Evolutionary conservation across 2,888 invertebrate species (phyloP).

Genomic region (Suillia variegata): DNA sequence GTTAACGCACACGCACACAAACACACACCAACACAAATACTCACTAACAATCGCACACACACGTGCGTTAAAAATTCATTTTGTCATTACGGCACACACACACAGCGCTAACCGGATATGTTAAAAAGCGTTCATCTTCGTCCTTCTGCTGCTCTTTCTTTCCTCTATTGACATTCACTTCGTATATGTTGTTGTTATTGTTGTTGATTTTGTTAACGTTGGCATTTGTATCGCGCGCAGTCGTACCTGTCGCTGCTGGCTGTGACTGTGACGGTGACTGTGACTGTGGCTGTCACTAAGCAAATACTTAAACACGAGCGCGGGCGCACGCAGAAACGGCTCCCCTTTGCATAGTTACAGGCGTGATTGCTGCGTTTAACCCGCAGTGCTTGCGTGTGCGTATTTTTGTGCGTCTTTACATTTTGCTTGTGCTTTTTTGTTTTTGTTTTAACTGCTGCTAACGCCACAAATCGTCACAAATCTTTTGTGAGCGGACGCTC

Average conservation of each 20-base stretch:
- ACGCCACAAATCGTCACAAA: too few species aligned
- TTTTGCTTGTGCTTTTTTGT: too few species aligned
- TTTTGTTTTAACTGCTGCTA: too few species aligned
- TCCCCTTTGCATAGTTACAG: constrained; percentile 3
- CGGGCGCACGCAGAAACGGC: background rate
- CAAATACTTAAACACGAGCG: background rate
- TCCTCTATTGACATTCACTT: too few species aligned
- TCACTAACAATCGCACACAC: too few species aligned
- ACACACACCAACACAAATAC: too few species aligned
- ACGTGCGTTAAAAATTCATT: background rate
- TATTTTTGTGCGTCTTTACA: too few species aligned
- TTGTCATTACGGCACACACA: too few species aligned
- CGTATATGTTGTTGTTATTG: too few species aligned
- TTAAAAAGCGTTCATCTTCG: background rate
- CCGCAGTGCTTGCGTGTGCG: too few species aligned
- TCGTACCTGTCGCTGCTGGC: background rate
- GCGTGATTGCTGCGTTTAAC: background rate
- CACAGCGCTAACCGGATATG: background rate
- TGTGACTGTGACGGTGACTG: background rate
- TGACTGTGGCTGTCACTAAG: background rate
- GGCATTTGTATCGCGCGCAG: background rate
- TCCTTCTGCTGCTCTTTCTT: background rate
- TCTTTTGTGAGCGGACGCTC: background rate
- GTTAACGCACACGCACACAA: too few species aligned
- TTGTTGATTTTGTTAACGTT: too few species aligned